Evolutionary conservation across 2,888 invertebrate genomes (phyloP), one percentile per base, ranked within the genome.

Genomic region (Ormyrus nitidulus): DNA sequence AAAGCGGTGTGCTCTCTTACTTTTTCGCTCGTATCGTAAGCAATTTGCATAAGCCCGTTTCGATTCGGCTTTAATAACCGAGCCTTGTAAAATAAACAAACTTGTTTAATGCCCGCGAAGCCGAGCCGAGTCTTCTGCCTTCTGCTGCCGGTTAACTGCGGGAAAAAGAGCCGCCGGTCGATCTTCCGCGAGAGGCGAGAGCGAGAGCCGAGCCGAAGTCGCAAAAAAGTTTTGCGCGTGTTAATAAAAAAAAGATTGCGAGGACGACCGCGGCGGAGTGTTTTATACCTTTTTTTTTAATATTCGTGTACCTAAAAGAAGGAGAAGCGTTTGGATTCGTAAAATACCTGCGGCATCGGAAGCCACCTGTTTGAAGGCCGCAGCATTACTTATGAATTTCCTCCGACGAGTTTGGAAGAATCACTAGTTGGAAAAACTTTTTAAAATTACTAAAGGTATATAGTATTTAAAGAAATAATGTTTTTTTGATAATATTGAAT

Each of bases 31-130:
- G 85, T 85, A 86, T 87, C 86, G 87, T 87, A 86, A 88, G 86
- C 85, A 86, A 88, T 88, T 88, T 88, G 84, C 86, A 88, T 88
- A 88, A 89, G 84, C 85, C 65, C 84, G 83, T 83, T 86, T 85
- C 85, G 86, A 88, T 85, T 87, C 81, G 80, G 84, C 81, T 84
- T 86, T 86, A 86, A 86, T 87, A 87, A 85, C 84, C 81, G 75
- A 75, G 75, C 76, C 77, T 83, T 84, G 84, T 84, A 84, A 84
- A 84, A 85, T 83, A 85, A 85, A 84, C 80, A 84, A 85, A 84
- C 80, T 87, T 86, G 85, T 87, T 86, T 79, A 85, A 86, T 84
- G 82, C 83, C 7, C 49, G 34, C n/a, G n/a, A 53, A 62, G 34
- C 34, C 34, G 62, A 62, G 51, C 13, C 5, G 44, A 7, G 34